Conservation (phyloP, 2,113 vertebrate species). For the Bombycilla garrulus region DNA sequence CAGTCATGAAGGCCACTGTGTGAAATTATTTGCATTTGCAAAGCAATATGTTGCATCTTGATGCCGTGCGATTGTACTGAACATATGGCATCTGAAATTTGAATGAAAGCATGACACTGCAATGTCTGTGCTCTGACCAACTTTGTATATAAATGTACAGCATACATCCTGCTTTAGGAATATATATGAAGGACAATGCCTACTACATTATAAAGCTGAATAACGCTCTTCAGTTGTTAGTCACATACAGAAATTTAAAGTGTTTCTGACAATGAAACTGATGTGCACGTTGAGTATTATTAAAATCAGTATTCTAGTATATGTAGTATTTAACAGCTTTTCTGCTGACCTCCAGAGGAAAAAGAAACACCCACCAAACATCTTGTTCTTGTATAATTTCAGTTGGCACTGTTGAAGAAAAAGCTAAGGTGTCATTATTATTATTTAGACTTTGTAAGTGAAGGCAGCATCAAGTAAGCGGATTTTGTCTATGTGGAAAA, state of each 20-base stretch:
- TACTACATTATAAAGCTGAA: conserved; percentile 58
- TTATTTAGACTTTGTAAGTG: conserved; percentile 64
- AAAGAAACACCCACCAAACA: not conserved
- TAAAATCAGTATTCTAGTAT: conserved; percentile 63
- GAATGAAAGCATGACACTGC: conserved; percentile 81
- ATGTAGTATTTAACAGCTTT: conserved; percentile 69
- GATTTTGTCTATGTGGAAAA: conserved; percentile 66
- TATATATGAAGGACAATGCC: conserved; percentile 58
- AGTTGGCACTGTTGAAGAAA: conserved; percentile 58
- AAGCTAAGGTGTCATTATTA: conserved; percentile 59
- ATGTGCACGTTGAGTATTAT: conserved; percentile 74
- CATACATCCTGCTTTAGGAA: conserved; percentile 70
- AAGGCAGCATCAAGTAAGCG: conserved; percentile 46
- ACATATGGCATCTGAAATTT: conserved; percentile 67
- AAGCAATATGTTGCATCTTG: conserved; percentile 78
- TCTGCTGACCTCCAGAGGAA: conserved; percentile 63
- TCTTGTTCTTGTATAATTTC: conserved; percentile 69
- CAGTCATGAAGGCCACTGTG: conserved; percentile 66
- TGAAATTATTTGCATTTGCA: conserved; percentile 75
- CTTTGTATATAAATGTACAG: conserved; percentile 75
- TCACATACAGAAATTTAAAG: conserved; percentile 62
- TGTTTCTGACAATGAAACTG: conserved; percentile 66
- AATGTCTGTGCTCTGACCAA: conserved; percentile 69
- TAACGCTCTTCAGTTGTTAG: conserved; percentile 46
- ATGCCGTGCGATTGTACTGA: conserved; percentile 73